Conservation (phyloP, 1,140 invertebrate species). For the Littorina saxatilis region DNA sequence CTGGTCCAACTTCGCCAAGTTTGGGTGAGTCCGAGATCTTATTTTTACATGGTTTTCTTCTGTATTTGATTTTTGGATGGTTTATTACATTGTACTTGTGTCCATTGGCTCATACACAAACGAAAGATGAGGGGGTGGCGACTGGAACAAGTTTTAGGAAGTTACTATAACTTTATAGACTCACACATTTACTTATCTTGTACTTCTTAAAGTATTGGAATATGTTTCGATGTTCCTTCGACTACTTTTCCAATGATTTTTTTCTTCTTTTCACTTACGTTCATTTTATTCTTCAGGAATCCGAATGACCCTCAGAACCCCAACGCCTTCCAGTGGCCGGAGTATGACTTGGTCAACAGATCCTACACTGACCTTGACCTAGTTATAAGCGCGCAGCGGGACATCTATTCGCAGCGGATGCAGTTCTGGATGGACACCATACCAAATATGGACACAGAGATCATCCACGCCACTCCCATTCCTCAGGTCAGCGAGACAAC, state of each 20-base stretch:
- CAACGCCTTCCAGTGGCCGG: conserved; percentile 35
- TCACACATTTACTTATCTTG: no score
- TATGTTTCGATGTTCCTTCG: no score
- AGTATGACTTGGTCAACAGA: conserved; percentile 30
- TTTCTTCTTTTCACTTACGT: not conserved
- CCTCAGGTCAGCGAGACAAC: not conserved
- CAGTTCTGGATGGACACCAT: conserved; percentile 6
- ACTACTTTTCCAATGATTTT: no score
- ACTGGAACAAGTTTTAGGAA: no score
- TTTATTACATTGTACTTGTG: not conserved
- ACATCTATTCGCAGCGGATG: conserved; percentile 24
- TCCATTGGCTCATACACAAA: no score
- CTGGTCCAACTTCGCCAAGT: conserved; percentile 94
- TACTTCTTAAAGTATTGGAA: no score
- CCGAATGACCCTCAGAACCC: conserved; percentile 34
- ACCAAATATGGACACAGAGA: not conserved
- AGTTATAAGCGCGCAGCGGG: not conserved
- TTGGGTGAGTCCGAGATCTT: no score
- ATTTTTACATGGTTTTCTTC: no score
- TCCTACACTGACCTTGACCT: conserved; percentile 32
- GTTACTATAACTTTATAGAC: no score
- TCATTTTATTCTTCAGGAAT: conserved; percentile 27
- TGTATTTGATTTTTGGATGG: conserved; percentile 65
- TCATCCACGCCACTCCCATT: not conserved
- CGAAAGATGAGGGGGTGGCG: not conserved